Conservation (phyloP, 1,140 invertebrate species). For the Aricia agestis region DNA sequence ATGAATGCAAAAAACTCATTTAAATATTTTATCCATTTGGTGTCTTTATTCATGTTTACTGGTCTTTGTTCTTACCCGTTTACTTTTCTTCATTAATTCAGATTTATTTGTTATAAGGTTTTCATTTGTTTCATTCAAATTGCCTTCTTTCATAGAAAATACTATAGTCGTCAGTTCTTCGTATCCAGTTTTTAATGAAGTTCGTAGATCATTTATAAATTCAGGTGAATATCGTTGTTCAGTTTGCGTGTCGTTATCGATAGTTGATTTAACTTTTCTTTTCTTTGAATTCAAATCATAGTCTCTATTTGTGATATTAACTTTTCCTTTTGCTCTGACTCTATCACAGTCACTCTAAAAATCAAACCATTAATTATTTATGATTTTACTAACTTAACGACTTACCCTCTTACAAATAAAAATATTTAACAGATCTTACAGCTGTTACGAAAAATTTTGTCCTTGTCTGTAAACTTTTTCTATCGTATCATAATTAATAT, state of each 20-base stretch:
- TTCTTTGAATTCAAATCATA: neutral
- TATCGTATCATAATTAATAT: too few relatives aligned
- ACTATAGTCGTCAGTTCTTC: neutral
- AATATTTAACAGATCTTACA: too few relatives aligned
- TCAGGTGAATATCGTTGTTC: neutral
- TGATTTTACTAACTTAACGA: too few relatives aligned
- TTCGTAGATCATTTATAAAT: neutral
- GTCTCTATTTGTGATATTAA: neutral
- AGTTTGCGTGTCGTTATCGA: neutral
- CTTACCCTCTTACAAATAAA: too few relatives aligned
- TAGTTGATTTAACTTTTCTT: neutral
- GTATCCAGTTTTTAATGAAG: neutral
- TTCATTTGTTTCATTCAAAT: neutral
- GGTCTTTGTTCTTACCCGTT: neutral
- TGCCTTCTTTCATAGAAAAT: neutral
- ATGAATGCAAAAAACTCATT: too few relatives aligned
- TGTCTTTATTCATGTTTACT: too few relatives aligned
- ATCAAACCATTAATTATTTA: neutral
- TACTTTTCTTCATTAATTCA: neutral
- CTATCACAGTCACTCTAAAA: neutral
- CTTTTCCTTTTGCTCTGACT: neutral
- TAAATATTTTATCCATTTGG: too few relatives aligned
- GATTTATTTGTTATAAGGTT: neutral
- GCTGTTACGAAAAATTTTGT: too few relatives aligned
- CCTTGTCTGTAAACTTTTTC: too few relatives aligned